These are phyloP conservation scores for Lepidochitona cinerea DNA, from an alignment of 2,888 invertebrate genomes.

Conservation along the genomic window DNA sequence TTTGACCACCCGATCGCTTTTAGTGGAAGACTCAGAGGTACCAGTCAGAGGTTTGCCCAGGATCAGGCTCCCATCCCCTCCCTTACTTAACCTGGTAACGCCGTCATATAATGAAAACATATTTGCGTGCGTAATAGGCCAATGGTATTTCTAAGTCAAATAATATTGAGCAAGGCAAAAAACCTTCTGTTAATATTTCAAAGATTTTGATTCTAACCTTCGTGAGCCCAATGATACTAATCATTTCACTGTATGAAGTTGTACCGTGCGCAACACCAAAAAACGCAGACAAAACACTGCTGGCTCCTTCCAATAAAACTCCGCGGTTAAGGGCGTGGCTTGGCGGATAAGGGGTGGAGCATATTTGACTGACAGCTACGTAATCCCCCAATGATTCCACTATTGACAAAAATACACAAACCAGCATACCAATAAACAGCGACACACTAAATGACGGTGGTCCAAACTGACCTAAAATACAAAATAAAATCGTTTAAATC, in stretches of 20 bases:
- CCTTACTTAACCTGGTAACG: too few relatives aligned
- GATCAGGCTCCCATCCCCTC: too few relatives aligned
- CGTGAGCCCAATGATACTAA: not conserved
- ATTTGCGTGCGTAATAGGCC: too few relatives aligned
- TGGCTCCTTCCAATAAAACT: not conserved
- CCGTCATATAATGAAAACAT: too few relatives aligned
- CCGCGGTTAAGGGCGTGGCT: not conserved
- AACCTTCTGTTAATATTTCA: too few relatives aligned
- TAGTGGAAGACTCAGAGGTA: too few relatives aligned
- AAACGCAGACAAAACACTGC: not conserved
- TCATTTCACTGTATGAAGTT: constrained; percentile 3
- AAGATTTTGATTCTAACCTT: not conserved
- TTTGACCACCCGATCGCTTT: too few relatives aligned
- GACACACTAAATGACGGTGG: not conserved
- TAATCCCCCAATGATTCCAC: not conserved
- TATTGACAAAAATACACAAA: not conserved
- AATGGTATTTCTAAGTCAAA: too few relatives aligned
- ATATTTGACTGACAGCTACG: not conserved
- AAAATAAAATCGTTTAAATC: too few relatives aligned
- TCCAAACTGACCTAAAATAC: not conserved
- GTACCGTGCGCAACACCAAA: not conserved
- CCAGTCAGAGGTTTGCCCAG: too few relatives aligned
- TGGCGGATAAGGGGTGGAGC: not conserved
- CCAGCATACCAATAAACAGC: not conserved
- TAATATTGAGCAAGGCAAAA: too few relatives aligned